A percentile compares a stretch with the other conserved stretches of the same genome.
phyloP scores from a whole-genome alignment of 2,888 invertebrate genomes.

The Dimorphilus gyrociliatus region DNA sequence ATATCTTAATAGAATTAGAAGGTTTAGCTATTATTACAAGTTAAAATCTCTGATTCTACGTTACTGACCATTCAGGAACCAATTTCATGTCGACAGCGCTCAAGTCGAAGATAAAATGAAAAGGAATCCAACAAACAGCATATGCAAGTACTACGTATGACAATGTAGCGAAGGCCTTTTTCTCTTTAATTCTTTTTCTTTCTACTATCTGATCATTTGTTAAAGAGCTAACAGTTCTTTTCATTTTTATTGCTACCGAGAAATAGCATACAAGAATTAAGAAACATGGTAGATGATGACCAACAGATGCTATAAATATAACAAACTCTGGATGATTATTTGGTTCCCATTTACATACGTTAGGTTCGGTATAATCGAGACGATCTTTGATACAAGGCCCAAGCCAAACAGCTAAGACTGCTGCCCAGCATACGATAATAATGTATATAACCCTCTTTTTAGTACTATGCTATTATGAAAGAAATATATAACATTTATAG shows the following conservation, averaged over 20 bases:
- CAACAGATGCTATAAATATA: constrained; percentile 22
- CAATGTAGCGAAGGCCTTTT: constrained; percentile 10
- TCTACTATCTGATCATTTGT: neutral
- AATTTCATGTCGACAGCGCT: constrained; percentile 9
- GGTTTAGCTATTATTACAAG: no score
- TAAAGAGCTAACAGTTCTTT: no score
- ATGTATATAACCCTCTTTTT: neutral
- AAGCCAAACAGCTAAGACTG: constrained; percentile 20
- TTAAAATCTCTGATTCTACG: no score
- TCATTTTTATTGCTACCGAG: constrained; percentile 17
- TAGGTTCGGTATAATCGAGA: constrained; percentile 12
- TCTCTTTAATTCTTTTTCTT: constrained; percentile 7
- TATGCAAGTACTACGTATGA: constrained; percentile 10
- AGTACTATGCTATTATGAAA: no score
- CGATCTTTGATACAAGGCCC: constrained; percentile 23
- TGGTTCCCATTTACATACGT: constrained; percentile 24
- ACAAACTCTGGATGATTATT: constrained; percentile 23
- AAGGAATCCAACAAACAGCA: constrained; percentile 13
- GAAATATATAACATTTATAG: no score
- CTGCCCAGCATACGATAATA: constrained; percentile 15
- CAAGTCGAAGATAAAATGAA: constrained; percentile 13
- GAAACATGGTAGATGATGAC: constrained; percentile 22
- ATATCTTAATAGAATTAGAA: no score
- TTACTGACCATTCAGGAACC: constrained; percentile 9
- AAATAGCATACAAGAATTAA: constrained; percentile 21